Conservation (phyloP, 2,888 invertebrate species). For the Tubulanus polymorphus region DNA sequence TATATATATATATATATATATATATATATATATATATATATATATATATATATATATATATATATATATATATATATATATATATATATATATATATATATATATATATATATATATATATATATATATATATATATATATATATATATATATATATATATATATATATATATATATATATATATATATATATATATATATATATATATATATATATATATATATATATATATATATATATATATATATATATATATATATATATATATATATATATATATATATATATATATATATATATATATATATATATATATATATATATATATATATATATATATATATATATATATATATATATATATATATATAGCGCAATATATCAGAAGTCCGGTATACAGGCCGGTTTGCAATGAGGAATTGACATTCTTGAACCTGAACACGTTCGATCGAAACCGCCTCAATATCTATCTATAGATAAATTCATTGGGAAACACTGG, state of each 20-base stretch:
- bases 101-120: background rate
- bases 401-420: too few relatives aligned
- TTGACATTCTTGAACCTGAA: too few relatives aligned
- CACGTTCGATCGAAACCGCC: too few relatives aligned
- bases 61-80: slow-evolving; percentile 4
- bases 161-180: too few relatives aligned
- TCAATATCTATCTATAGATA: too few relatives aligned
- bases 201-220: slow-evolving; percentile 4
- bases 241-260: slow-evolving; percentile 7
- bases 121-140: slow-evolving; percentile 4
- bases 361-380: too few relatives aligned
- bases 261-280: slow-evolving; percentile 3
- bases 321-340: background rate
- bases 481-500: too few relatives aligned
- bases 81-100: slow-evolving; percentile 2
- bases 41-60: slow-evolving; percentile 1
- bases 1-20: slow-evolving; percentile 5
- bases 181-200: background rate
- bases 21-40: slow-evolving; percentile 7
- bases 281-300: background rate
- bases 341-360: background rate
- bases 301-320: background rate
- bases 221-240: slow-evolving; percentile 3
- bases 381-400: too few relatives aligned
- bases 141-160: background rate